phyloP scores from a whole-genome alignment of 2,797 vertebrate species.

The Catamblyrhynchus diadema region DNA sequence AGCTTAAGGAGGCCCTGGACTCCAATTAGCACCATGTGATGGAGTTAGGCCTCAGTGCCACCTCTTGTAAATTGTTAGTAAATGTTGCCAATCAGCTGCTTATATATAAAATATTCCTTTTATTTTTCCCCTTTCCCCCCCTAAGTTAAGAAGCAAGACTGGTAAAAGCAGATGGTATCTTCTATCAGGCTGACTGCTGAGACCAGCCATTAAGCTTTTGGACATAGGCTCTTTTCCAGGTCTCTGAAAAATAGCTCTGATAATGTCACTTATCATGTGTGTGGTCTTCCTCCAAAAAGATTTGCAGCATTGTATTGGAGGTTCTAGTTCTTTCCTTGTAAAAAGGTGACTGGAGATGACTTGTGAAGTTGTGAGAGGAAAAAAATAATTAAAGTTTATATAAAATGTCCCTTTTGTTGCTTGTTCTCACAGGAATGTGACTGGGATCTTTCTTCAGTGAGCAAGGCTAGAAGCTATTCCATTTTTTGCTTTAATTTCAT shows the following conservation, averaged over 20 bases:
- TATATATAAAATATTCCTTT: not conserved
- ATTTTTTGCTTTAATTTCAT: not conserved
- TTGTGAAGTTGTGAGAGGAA: not conserved
- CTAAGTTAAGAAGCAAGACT: not conserved
- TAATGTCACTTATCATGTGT: not conserved
- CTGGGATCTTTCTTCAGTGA: not conserved
- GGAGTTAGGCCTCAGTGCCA: not conserved
- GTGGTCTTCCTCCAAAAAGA: not conserved
- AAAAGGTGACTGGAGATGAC: not conserved
- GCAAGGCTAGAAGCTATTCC: not conserved
- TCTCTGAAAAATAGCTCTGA: not conserved
- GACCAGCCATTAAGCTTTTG: not conserved
- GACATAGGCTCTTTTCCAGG: not conserved
- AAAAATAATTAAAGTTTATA: not conserved
- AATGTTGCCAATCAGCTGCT: not conserved
- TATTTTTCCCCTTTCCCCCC: not conserved
- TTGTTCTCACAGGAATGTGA: not conserved
- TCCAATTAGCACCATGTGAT: not conserved
- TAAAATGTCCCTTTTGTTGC: not conserved
- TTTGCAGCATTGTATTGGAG: fast-evolving
- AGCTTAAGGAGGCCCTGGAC: not conserved
- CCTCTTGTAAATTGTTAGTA: not conserved
- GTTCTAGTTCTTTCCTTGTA: not conserved
- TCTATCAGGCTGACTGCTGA: not conserved
- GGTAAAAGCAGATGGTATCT: not conserved